Evolutionary conservation across 2,888 invertebrate genomes (phyloP).

Genomic region (Philereme transversata): DNA sequence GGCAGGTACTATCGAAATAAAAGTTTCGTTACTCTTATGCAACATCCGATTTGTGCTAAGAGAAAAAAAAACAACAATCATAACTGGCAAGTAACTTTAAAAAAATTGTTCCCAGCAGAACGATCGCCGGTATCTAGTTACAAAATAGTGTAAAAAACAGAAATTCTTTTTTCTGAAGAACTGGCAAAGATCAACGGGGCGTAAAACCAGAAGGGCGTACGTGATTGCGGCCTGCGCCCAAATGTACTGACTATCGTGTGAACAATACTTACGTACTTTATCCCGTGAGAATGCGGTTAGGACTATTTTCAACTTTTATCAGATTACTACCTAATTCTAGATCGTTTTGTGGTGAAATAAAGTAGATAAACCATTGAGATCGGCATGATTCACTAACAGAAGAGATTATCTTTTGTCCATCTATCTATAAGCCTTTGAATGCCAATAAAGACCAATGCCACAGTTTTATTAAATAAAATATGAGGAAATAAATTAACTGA

Average conservation of each 20-base stretch:
- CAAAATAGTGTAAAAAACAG: constrained; percentile 45
- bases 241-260: constrained; percentile 61
- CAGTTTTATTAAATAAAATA: neutral
- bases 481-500: constrained; percentile 9
- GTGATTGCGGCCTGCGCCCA: constrained; percentile 59
- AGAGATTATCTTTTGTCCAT: neutral
- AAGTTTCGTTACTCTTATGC: neutral
- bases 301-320: constrained; percentile 44
- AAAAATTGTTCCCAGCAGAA: constrained; percentile 47
- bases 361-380: neutral
- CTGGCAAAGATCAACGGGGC: constrained; percentile 65
- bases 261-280: constrained; percentile 41
- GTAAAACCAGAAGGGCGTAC: constrained; percentile 72
- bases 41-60: neutral
- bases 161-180: constrained; percentile 44
- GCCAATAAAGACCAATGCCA: neutral
- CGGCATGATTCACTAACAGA: neutral
- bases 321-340: constrained; percentile 34
- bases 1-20: constrained; percentile 6
- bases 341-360: constrained; percentile 30
- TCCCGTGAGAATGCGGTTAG: constrained; percentile 73
- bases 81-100: constrained; percentile 31
- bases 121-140: constrained; percentile 38
- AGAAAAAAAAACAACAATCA: neutral
- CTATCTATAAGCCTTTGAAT: neutral